Evolutionary conservation across 2,888 invertebrate species (phyloP), one percentile per base, ranked within the genome.

Genomic region (Drosophila stalkeri): DNA sequence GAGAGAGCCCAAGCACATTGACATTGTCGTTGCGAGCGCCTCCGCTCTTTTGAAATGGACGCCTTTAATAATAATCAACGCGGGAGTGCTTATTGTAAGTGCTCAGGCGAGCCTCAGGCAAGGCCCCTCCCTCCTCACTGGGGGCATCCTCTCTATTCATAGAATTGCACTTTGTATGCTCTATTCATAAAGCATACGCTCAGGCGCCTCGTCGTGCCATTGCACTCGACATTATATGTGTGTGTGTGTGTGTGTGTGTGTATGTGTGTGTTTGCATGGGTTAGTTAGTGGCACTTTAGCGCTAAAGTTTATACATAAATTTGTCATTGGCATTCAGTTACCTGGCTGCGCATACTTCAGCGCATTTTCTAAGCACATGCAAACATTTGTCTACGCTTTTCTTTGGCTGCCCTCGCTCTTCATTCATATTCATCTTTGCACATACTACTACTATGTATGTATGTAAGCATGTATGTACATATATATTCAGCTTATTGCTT

Each of bases 251-350:
- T 43, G 41, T 44, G 47, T 59, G 59, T 39, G 33, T n/a, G 52
- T 55, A 37, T 43, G 49, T 52, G 52, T 62, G 66, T 59, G 41
- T 76, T 46, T 85, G 72, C 77, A 73, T 82, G 71, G 80, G 88
- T 85, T 85, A 89, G 85, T 85, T 85, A 85, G 85, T 85, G 85
- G 85, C 85, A 85, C 85, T 85, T 89, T 89, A 89, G 88, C 82
- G 74, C 85, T 85, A 88, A 89, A 90, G 86, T 88, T 86, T 88
- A 80, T 80, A 80, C 90, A 90, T 90, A 87, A 87, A 87, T 87
- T 90, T 87, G 89, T 86, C 90, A 87, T 87, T 87, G 87, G 87
- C 86, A 87, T 87, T 89, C 89, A 86, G 77, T 66, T 64, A 78
- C 62, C 60, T 73, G 64, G 39, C 64, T 66, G 62, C 77, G 69